phyloP scores from a whole-genome alignment of 2,797 vertebrate species.

The Chromobotia macracanthus region DNA sequence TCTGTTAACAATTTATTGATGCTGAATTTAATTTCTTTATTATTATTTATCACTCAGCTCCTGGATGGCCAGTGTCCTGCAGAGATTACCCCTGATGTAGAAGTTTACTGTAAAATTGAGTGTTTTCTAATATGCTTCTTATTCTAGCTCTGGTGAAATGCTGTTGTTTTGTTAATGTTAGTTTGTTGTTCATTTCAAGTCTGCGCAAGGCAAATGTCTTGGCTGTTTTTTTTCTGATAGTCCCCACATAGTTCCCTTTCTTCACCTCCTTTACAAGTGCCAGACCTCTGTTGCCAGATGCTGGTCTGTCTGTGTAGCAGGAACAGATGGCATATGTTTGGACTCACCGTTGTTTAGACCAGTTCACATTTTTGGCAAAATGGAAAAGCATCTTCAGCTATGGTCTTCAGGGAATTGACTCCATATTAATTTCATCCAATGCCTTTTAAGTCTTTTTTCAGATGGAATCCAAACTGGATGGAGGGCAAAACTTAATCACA shows the following conservation, averaged over 20 bases:
- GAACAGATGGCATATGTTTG: not conserved
- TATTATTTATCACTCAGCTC: too few relatives aligned
- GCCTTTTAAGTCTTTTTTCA: not conserved
- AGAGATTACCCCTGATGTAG: too few relatives aligned
- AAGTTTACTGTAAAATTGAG: too few relatives aligned
- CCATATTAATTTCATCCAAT: not conserved
- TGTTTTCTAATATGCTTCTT: too few relatives aligned
- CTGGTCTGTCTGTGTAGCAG: not conserved
- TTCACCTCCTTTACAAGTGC: not conserved
- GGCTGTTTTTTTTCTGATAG: not conserved
- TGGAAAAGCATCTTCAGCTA: not conserved
- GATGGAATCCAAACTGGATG: not conserved
- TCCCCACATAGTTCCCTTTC: not conserved
- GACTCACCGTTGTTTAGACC: not conserved
- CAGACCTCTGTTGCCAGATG: not conserved
- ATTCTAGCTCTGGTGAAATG: not conserved
- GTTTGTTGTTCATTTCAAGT: not conserved
- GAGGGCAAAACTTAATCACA: too few relatives aligned
- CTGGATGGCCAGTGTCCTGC: too few relatives aligned
- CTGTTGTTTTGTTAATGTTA: too few relatives aligned
- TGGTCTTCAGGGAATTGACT: not conserved
- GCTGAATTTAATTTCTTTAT: too few relatives aligned
- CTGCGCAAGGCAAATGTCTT: not conserved
- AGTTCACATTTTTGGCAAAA: not conserved
- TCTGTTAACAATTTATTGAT: too few relatives aligned